Conservation (phyloP, 2,888 invertebrate genomes). For the Zele albiditarsus region DNA sequence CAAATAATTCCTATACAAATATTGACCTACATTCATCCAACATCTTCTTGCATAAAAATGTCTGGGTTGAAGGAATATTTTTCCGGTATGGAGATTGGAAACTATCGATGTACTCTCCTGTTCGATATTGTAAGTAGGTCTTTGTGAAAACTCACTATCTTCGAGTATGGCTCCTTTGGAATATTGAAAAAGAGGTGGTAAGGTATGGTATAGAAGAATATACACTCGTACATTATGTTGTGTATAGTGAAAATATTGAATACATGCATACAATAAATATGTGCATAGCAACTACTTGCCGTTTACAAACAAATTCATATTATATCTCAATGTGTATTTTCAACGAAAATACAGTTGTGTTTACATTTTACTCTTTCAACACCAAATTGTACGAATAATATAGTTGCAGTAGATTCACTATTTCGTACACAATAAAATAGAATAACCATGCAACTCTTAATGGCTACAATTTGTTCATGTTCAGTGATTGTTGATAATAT, state of each 20-base stretch:
- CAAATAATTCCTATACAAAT: neutral
- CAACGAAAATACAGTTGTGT: neutral
- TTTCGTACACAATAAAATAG: neutral
- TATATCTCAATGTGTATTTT: neutral
- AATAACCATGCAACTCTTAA: neutral
- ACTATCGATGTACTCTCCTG: neutral
- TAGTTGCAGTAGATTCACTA: too few relatives aligned
- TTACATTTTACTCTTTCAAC: neutral
- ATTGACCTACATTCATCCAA: neutral
- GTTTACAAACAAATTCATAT: neutral
- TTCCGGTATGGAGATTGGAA: neutral
- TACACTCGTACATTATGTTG: neutral
- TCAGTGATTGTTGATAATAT: too few relatives aligned
- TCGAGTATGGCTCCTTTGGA: neutral
- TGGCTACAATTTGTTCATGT: too few relatives aligned
- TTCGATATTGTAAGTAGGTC: conserved; percentile 3
- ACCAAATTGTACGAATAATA: too few relatives aligned
- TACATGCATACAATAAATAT: neutral
- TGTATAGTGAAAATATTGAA: neutral
- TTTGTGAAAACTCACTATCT: neutral
- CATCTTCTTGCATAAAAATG: neutral
- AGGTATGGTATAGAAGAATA: neutral
- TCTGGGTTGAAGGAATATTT: neutral
- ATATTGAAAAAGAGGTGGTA: neutral
- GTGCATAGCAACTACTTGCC: neutral